Base-by-base conservation (phyloP, 2,797 vertebrate genomes). In the Hirundo rustica region DNA sequence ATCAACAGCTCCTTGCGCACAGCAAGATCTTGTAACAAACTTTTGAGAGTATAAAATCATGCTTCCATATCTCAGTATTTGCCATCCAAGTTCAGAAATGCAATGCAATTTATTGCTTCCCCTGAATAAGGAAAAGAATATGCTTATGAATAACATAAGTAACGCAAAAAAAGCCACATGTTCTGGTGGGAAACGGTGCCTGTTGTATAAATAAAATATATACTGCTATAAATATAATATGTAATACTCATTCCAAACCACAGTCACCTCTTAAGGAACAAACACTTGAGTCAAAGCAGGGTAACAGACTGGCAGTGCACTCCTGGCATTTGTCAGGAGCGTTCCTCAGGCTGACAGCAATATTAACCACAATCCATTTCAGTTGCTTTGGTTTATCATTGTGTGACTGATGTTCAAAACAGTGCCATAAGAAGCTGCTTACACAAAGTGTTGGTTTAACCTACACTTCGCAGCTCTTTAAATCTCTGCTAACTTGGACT, bases 321-420 rank as follows among this genome's bases (percentile, higher is more conserved):
- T 97, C 89, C 97, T 97, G 96, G 96, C 86, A 61, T 96, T 96
- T 81, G 89, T 97, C 96, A 97, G 92, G 47, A 93, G 93, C 76
- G 76, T 93, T 96, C 38, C 5, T 95, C 96, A 97, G 89, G 89
- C 75, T 97, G 97, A 97, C 96, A 98, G 96, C 96, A 98, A 97
- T 97, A 98, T 95, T 97, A 97, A 98, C 96, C 97, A 97, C 97
- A 96, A 97, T 95, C 94, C 96, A 97, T 97, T 97, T 95, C 96
- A 97, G 89, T 97, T 97, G 91, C 95, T 97, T 93, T 95, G 95
- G 97, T 97, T 98, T 97, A 97, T 97, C 96, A 92, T 90, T 94
- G 93, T 95, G 92, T 98, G 97, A 97, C 92, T 94, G 96, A 97
- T 96, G 95, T 88, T 97, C 92, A 96, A 97, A 97, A 97, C 95